A percentile compares a stretch with the other conserved stretches of the same genome.
phyloP scores from a whole-genome alignment of 2,888 invertebrate genomes.

The Oscheius sp. region DNA sequence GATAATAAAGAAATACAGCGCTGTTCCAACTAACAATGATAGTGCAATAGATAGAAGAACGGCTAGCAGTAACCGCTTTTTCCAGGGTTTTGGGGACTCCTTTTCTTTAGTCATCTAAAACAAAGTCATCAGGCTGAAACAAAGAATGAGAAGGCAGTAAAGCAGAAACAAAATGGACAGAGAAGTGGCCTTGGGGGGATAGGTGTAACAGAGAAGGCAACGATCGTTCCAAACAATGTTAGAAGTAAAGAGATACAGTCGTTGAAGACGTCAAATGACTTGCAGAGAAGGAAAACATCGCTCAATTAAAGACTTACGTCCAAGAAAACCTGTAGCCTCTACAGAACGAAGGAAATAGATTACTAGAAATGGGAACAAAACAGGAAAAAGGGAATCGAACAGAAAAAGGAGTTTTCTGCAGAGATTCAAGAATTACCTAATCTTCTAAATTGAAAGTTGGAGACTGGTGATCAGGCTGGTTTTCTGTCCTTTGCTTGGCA shows the following conservation, averaged over 20 bases:
- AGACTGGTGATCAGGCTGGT: too few relatives aligned
- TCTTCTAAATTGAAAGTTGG: too few relatives aligned
- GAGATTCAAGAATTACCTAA: too few relatives aligned
- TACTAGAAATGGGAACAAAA: neutral
- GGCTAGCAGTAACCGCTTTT: slow-evolving; percentile 3
- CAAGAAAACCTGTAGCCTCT: neutral
- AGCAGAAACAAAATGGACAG: neutral
- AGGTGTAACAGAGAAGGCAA: slow-evolving; percentile 2
- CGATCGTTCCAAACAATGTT: neutral
- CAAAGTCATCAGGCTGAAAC: neutral
- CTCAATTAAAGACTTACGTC: slow-evolving; percentile 18
- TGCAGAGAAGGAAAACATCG: neutral
- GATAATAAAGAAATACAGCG: slow-evolving; percentile 48
- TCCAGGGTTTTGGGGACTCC: slow-evolving; percentile 10
- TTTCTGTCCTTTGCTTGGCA: too few relatives aligned
- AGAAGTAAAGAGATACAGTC: neutral
- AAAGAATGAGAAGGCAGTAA: neutral
- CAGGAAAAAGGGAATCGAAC: neutral
- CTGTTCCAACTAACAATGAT: slow-evolving; percentile 43
- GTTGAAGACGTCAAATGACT: neutral
- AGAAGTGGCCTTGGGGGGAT: slow-evolving; percentile 11
- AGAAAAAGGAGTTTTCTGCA: neutral
- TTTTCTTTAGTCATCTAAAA: slow-evolving; percentile 31
- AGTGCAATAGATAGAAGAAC: slow-evolving; percentile 26
- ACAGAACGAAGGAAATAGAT: neutral